Evolutionary conservation across 2,797 vertebrate genomes (phyloP).

Genomic region (Rachycentron canadum): DNA sequence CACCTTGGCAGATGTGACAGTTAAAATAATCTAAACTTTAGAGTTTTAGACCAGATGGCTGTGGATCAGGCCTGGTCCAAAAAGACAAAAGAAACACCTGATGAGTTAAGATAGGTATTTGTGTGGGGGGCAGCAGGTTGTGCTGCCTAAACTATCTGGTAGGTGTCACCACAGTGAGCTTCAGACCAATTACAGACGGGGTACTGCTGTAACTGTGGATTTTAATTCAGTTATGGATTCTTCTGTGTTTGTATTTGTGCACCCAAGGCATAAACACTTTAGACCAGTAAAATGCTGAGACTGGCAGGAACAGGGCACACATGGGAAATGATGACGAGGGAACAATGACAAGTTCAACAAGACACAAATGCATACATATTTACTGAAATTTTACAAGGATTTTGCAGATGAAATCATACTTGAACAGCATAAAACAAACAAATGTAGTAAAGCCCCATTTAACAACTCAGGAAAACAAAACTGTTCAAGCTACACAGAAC

Average conservation of each 20-base stretch:
- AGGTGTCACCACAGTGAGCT: conserved; percentile 40
- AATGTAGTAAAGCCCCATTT: conserved; percentile 34
- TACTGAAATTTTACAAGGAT: conserved; percentile 13
- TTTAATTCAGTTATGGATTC: background rate
- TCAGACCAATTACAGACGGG: conserved; percentile 24
- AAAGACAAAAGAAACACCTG: conserved; percentile 58
- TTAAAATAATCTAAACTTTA: conserved; percentile 13
- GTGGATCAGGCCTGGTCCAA: conserved; percentile 4
- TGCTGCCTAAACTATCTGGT: conserved; percentile 24
- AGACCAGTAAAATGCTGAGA: background rate
- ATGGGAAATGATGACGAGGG: conserved; percentile 35
- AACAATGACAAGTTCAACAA: conserved; percentile 25
- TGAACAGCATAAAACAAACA: conserved; percentile 16
- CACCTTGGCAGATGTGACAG: background rate
- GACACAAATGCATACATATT: conserved; percentile 33
- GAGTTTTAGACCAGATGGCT: conserved; percentile 30
- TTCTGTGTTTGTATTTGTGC: background rate
- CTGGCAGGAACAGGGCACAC: conserved; percentile 44
- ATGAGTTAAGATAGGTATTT: conserved; percentile 29
- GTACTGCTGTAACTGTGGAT: background rate
- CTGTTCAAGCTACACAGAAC: conserved; percentile 20
- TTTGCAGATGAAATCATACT: background rate
- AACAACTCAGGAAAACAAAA: conserved; percentile 34
- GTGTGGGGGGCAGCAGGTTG: conserved; percentile 9
- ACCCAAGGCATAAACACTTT: background rate